Evolutionary conservation across 2,888 invertebrate genomes (phyloP), one percentile per base, ranked within the genome.

Genomic region (Mylabris sibirica): DNA sequence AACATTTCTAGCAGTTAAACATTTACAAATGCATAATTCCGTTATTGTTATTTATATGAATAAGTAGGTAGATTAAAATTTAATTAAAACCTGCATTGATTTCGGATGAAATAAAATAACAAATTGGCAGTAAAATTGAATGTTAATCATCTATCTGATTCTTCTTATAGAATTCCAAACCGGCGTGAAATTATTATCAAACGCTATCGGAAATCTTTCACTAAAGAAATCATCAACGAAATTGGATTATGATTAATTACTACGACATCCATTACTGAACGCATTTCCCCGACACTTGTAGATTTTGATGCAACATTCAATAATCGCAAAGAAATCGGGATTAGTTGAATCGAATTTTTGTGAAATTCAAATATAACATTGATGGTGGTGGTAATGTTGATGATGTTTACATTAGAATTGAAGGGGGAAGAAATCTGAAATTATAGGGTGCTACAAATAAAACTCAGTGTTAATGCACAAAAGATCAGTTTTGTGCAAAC

Each of bases 401-500:
- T 44, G 44, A 44, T 44, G 44, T 44, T 44, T 44, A 17, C 44
- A 44, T 44, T 38, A 4, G 2, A 38, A 38, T 12, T 4, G n/a
- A 44, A 44, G 5, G 44, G 17, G n/a, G 6, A 44, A 6, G n/a
- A 8, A 44, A 6, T 4, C 5, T 44, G 38, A 44, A n/a, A 44
- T 17, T n/a, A 44, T 17, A n/a, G 17, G 4, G 6, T 11, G n/a
- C 6, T 17, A 44, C 44, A 17, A 17, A 44, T 44, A 44, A 17
- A 44, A 44, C 8, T 44, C 44, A 17, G 17, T 44, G 44, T 11
- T 44, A 44, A 44, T 44, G 17, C 44, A 64, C 61, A 70, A 70
- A 64, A 70, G 70, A 67, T 69, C 66, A 64, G 61, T 69, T 60
- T 49, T 41, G 57, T 60, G 17, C 61, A 67, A 70, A 70, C 65